Percentiles rank a stretch among this genome's conserved stretches.
These are phyloP conservation scores for Triops cancriformis DNA, from an alignment of 1,140 invertebrate genomes.

Conservation along the genomic window DNA sequence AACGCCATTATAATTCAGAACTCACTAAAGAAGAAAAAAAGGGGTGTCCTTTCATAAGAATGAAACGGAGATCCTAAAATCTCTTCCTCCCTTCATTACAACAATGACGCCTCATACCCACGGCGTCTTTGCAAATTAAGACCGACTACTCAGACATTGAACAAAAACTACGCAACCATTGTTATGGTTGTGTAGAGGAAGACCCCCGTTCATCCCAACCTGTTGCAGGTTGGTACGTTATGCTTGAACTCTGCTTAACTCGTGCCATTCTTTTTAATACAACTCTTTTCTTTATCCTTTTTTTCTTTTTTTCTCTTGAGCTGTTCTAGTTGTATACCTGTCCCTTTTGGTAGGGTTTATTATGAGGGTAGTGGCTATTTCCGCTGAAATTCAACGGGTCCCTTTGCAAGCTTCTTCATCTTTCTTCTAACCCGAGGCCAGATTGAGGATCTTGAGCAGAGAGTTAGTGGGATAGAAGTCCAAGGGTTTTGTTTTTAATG, in stretches of 20 bases:
- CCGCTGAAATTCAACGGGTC: neutral
- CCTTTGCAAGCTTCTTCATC: neutral
- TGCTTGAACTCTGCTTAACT: neutral
- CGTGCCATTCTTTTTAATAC: constrained; percentile 6
- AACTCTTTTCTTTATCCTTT: neutral
- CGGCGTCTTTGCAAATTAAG: constrained; percentile 9
- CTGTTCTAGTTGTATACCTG: neutral
- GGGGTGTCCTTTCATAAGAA: neutral
- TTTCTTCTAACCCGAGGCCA: neutral
- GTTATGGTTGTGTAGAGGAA: neutral
- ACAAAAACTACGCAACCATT: neutral
- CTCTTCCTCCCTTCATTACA: neutral
- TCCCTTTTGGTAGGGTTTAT: neutral
- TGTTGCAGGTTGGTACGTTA: neutral
- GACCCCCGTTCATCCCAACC: too few relatives aligned
- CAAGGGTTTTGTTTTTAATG: neutral
- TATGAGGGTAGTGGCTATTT: neutral
- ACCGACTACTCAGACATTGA: neutral
- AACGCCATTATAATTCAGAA: neutral
- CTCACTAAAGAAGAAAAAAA: neutral
- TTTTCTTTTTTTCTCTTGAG: neutral
- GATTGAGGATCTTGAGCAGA: neutral
- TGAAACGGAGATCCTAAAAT: neutral
- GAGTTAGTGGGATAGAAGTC: neutral
- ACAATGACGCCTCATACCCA: neutral